Percentiles rank a stretch among this genome's conserved stretches.
phyloP scores from a whole-genome alignment of 2,113 vertebrate species.

The Holacanthus passer region DNA sequence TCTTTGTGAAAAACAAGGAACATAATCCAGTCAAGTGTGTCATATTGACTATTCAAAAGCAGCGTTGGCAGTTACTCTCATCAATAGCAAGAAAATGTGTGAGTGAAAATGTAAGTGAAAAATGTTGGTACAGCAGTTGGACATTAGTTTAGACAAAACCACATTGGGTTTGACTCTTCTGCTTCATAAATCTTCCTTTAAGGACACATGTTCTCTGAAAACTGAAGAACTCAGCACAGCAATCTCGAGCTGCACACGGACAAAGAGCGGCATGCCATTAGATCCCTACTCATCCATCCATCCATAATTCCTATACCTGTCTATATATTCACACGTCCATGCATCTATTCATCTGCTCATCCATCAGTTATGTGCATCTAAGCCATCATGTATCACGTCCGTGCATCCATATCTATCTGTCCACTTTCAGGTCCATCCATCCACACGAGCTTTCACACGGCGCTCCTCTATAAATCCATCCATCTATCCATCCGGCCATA shows the following conservation, averaged over 20 bases:
- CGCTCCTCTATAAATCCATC: slow-evolving; percentile 42
- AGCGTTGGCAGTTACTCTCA: not conserved
- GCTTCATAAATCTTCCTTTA: not conserved
- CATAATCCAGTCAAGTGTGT: not conserved
- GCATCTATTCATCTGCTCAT: slow-evolving; percentile 38
- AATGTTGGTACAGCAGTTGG: not conserved
- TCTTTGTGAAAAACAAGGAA: not conserved
- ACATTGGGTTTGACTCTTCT: slow-evolving; percentile 6
- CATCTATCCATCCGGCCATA: slow-evolving; percentile 35
- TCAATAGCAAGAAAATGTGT: not conserved
- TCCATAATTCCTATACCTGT: slow-evolving; percentile 1
- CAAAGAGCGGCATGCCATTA: slow-evolving; percentile 1
- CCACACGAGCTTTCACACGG: slow-evolving; percentile 42
- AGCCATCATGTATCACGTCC: slow-evolving; percentile 31
- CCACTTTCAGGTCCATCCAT: slow-evolving; percentile 44
- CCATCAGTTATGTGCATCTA: slow-evolving; percentile 35
- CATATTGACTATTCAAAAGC: not conserved
- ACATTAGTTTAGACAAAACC: too few species aligned
- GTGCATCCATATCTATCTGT: slow-evolving; percentile 39
- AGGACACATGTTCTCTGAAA: not conserved
- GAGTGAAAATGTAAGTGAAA: not conserved
- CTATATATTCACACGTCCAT: slow-evolving; percentile 50
- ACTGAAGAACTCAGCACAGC: not conserved
- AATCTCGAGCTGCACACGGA: not conserved
- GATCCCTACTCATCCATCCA: slow-evolving; percentile 30